These are phyloP conservation scores for Metallyticus violacea DNA, from an alignment of 2,888 invertebrate species.

Conservation along the genomic window DNA sequence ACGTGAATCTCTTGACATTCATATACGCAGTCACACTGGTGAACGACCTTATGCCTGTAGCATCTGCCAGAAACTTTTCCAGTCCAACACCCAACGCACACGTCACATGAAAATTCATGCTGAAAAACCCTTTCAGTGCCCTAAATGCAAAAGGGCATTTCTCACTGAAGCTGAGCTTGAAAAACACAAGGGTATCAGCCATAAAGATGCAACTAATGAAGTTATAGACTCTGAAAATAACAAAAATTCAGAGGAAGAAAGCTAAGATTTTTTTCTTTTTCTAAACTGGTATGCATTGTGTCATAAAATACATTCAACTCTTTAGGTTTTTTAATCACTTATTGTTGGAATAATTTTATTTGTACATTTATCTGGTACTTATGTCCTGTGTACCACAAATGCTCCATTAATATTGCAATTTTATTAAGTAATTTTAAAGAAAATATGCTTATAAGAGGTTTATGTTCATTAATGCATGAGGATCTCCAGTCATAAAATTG, in stretches of 20 bases:
- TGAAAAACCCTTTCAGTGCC: neutral
- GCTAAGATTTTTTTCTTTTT: neutral
- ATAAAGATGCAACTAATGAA: neutral
- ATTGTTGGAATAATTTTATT: neutral
- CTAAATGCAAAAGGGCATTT: slow-evolving; percentile 6
- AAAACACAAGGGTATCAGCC: neutral
- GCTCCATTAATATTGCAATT: too few species aligned
- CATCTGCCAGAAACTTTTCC: slow-evolving; percentile 6
- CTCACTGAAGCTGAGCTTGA: neutral
- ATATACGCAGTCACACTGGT: slow-evolving; percentile 18
- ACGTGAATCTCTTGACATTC: slow-evolving; percentile 11
- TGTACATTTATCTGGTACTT: too few species aligned
- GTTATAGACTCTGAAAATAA: neutral
- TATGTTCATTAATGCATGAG: too few species aligned
- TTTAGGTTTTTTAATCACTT: neutral
- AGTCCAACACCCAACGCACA: slow-evolving; percentile 12
- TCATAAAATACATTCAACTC: neutral
- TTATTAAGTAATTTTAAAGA: too few species aligned
- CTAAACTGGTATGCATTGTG: neutral
- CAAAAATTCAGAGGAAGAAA: neutral
- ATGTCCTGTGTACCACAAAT: too few species aligned
- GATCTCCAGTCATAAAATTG: too few species aligned
- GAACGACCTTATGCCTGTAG: slow-evolving; percentile 8
- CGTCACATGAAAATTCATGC: slow-evolving; percentile 11
- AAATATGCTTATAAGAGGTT: too few species aligned